Evolutionary conservation across 2,888 invertebrate genomes (phyloP).

Genomic region (Cordilura impudica): DNA sequence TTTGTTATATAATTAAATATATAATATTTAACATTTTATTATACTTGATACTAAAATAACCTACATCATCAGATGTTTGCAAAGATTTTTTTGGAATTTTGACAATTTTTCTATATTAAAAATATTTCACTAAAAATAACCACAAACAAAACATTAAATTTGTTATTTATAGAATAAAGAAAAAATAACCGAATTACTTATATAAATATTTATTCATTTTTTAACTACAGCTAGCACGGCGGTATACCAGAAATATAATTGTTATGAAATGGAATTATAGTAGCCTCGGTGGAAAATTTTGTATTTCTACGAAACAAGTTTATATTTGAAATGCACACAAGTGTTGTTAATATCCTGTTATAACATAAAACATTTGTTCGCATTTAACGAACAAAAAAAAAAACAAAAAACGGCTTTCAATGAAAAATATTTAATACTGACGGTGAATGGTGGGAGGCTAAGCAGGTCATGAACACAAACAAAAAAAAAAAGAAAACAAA

Average conservation of each 20-base stretch:
- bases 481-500: not conserved
- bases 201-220: not conserved
- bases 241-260: not conserved
- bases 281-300: not conserved
- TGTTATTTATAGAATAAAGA: not conserved
- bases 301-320: not conserved
- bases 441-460: not conserved
- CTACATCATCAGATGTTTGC: too few species aligned
- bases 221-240: not conserved
- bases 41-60: too few species aligned
- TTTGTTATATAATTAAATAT: too few species aligned
- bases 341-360: constrained; percentile 14
- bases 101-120: too few species aligned
- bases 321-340: constrained; percentile 4
- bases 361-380: constrained; percentile 23
- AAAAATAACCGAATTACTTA: not conserved
- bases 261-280: not conserved
- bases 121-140: too few species aligned
- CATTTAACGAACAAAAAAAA: not conserved
- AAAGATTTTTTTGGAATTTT: too few species aligned
- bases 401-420: not conserved
- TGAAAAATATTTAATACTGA: not conserved
- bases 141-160: too few species aligned
- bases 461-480: not conserved
- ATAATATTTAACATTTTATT: too few species aligned